A percentile compares a stretch with the other conserved stretches of the same genome.
Conservation (phyloP, 92 coral and sea anemone species). For the Porites divaricata region DNA sequence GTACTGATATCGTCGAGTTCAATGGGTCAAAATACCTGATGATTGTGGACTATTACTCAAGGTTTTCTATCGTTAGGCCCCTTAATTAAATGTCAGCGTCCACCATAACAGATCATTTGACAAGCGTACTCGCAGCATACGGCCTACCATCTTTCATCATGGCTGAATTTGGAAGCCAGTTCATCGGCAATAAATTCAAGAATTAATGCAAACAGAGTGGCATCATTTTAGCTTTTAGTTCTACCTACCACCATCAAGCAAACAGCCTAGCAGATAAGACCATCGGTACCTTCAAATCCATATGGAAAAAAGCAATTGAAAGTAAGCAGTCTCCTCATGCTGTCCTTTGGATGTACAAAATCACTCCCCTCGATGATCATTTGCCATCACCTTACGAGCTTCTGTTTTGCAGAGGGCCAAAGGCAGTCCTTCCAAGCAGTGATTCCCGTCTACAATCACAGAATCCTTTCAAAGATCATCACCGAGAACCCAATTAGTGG, state of each 20-base stretch:
- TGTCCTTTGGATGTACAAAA: constrained; percentile 54
- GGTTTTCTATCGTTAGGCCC: constrained; percentile 52
- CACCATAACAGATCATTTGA: constrained; percentile 55
- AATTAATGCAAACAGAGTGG: constrained; percentile 46
- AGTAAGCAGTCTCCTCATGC: constrained; percentile 53
- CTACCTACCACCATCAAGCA: too few species aligned
- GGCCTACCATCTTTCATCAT: constrained; percentile 42
- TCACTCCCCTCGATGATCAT: constrained; percentile 23
- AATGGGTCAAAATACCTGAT: constrained; percentile 34
- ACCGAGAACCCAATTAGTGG: constrained; percentile 49
- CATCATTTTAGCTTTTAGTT: constrained; percentile 27
- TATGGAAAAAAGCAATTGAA: constrained; percentile 56
- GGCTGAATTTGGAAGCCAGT: constrained; percentile 56
- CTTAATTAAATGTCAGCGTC: constrained; percentile 51
- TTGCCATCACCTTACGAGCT: constrained; percentile 48
- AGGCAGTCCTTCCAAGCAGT: constrained; percentile 41
- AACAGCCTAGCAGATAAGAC: constrained; percentile 4
- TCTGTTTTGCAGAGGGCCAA: constrained; percentile 21
- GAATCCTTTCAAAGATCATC: constrained; percentile 46
- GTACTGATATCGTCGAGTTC: constrained; percentile 37
- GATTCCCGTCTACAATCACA: constrained; percentile 28
- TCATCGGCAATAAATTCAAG: constrained; percentile 37
- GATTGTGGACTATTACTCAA: neutral
- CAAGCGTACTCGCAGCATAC: constrained; percentile 52
- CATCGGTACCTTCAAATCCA: constrained; percentile 27